phyloP scores from a whole-genome alignment of 2,113 vertebrate genomes.

The Pitta sordida region DNA sequence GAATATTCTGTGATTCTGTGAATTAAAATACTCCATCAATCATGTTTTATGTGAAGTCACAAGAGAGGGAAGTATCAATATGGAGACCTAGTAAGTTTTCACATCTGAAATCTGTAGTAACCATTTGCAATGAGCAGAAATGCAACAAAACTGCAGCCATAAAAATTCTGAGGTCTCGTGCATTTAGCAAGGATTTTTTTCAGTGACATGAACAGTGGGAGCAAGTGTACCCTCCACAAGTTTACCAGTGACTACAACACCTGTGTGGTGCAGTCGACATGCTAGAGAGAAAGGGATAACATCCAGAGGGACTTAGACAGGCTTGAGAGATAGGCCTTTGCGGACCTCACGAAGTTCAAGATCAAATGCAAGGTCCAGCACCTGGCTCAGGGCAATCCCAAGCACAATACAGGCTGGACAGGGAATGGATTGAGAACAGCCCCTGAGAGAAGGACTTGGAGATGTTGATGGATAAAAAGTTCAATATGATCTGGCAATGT shows the following conservation, averaged over 20 bases:
- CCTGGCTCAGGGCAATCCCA: not conserved
- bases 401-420: not conserved
- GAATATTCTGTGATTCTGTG: too few relatives aligned
- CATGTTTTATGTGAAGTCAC: not conserved
- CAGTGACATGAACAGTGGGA: not conserved
- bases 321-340: not conserved
- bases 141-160: not conserved
- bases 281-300: not conserved
- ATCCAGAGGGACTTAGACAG: not conserved
- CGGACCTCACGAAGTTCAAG: not conserved
- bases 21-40: not conserved
- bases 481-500: not conserved
- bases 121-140: not conserved
- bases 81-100: not conserved
- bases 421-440: not conserved
- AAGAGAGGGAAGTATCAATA: not conserved
- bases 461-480: not conserved
- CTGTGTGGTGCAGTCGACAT: fast-evolving
- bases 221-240: fast-evolving
- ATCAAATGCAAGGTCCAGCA: not conserved
- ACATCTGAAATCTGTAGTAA: not conserved
- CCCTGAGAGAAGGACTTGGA: not conserved
- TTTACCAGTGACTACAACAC: not conserved
- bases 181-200: not conserved
- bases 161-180: not conserved